Conservation (phyloP, 2,888 invertebrate species). For the Tachystola acroxantha region DNA sequence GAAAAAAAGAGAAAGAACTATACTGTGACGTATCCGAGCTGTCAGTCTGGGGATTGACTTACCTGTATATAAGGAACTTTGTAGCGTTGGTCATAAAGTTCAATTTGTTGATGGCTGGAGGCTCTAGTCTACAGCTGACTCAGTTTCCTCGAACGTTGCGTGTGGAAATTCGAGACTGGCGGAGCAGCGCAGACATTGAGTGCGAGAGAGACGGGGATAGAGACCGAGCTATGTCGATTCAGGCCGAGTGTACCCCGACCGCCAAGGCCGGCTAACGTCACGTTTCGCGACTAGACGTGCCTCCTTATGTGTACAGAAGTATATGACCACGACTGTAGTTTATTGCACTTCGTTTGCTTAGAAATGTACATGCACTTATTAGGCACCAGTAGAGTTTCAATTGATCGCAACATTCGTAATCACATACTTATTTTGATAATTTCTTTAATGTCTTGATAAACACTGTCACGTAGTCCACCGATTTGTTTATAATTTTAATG, state of each 20-base stretch:
- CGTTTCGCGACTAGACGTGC: constrained; percentile 67
- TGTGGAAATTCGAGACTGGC: constrained; percentile 64
- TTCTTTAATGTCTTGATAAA: no score
- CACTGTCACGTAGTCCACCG: neutral
- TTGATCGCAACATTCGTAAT: no score
- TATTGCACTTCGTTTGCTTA: constrained; percentile 42
- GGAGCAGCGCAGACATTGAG: constrained; percentile 46
- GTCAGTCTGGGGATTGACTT: constrained; percentile 26
- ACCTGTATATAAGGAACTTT: constrained; percentile 30
- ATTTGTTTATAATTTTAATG: neutral
- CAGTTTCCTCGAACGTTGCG: constrained; percentile 62
- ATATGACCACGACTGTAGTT: constrained; percentile 40
- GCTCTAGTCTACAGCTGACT: constrained; percentile 49
- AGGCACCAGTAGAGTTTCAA: no score
- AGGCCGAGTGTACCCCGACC: constrained; percentile 55
- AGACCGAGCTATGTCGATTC: constrained; percentile 43
- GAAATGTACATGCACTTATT: no score
- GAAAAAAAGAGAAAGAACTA: constrained; percentile 72
- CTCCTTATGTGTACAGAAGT: constrained; percentile 38
- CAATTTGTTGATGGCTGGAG: constrained; percentile 26
- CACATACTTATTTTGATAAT: no score
- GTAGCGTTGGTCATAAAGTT: constrained; percentile 30
- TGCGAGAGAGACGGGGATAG: constrained; percentile 48
- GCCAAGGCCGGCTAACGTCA: constrained; percentile 72
- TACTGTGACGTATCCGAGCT: constrained; percentile 41